A percentile compares a stretch with the other conserved stretches of the same genome.
phyloP scores from a whole-genome alignment of 1,140 invertebrate genomes.

The Drosophila gunungcola region DNA sequence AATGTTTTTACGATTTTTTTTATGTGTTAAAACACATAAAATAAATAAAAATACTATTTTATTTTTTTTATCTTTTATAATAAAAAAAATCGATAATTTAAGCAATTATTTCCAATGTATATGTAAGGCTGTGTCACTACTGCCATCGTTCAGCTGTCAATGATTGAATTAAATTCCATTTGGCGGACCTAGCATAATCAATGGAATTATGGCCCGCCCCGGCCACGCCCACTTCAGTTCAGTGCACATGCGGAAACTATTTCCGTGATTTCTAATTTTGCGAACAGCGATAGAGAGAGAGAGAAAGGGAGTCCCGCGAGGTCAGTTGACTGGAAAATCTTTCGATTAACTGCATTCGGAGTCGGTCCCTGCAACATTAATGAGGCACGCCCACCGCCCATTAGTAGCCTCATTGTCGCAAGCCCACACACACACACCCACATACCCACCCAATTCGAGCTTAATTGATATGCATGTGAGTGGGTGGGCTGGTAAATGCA shows the following conservation, averaged over 20 bases:
- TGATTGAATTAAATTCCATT: conserved; percentile 75
- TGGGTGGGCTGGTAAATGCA: conserved; percentile 34
- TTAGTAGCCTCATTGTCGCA: conserved; percentile 44
- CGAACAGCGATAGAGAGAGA: conserved; percentile 2
- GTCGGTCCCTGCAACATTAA: conserved; percentile 43
- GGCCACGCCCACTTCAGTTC: conserved; percentile 40
- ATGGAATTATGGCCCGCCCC: conserved; percentile 54
- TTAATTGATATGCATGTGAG: conserved; percentile 51
- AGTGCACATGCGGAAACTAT: conserved; percentile 65
- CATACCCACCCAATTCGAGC: conserved; percentile 13
- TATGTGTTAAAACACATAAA: no score
- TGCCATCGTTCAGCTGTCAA: conserved; percentile 59
- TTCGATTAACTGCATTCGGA: conserved; percentile 67
- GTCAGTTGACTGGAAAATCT: conserved; percentile 64
- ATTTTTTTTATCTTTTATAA: not conserved
- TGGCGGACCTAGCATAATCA: conserved; percentile 54
- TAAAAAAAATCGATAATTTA: not conserved
- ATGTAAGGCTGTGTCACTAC: not conserved
- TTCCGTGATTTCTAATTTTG: conserved; percentile 50
- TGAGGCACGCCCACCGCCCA: conserved; percentile 41
- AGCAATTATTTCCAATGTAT: not conserved
- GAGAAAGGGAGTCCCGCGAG: conserved; percentile 1
- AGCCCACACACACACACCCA: not conserved
- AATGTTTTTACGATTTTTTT: no score
- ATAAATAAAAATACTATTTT: not conserved